Conservation (phyloP, 1,140 invertebrate species). For the Drosophila arawakana region DNA sequence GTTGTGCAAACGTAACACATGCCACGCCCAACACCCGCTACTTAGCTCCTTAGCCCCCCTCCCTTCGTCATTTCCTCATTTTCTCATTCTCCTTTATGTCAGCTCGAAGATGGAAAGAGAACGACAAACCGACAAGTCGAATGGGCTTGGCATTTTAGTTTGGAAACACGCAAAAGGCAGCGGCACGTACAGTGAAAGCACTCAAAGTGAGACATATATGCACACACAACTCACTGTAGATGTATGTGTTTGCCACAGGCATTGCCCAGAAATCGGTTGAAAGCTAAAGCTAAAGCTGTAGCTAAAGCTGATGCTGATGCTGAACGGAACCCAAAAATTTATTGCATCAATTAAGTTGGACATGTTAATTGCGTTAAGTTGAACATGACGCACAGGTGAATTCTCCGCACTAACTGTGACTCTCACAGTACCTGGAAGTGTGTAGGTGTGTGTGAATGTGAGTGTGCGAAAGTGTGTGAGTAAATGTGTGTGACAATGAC, state of each 20-base stretch:
- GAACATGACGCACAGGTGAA: constrained; percentile 76
- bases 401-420: constrained; percentile 7
- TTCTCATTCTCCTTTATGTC: not conserved
- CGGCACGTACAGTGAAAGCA: constrained; percentile 61
- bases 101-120: constrained; percentile 21
- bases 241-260: constrained; percentile 5
- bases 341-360: constrained; percentile 83
- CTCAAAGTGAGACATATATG: constrained; percentile 16
- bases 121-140: not conserved
- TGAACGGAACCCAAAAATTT: constrained; percentile 70
- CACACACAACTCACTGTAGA: constrained; percentile 4
- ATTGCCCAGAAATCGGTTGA: not conserved
- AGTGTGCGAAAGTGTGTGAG: constrained; percentile 7
- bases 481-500: constrained; percentile 28
- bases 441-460: constrained; percentile 1
- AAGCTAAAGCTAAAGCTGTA: not conserved
- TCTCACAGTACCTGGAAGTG: constrained; percentile 7
- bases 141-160: constrained; percentile 58
- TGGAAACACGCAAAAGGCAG: constrained; percentile 77
- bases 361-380: constrained; percentile 83
- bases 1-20: constrained; percentile 60
- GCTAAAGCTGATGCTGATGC: not conserved
- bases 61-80: too few relatives aligned
- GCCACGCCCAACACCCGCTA: constrained; percentile 43
- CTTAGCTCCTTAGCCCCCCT: not conserved